Percentiles rank a stretch among this genome's conserved stretches.
phyloP scores from a whole-genome alignment of 2,888 invertebrate species.

The Oligia strigilis region DNA sequence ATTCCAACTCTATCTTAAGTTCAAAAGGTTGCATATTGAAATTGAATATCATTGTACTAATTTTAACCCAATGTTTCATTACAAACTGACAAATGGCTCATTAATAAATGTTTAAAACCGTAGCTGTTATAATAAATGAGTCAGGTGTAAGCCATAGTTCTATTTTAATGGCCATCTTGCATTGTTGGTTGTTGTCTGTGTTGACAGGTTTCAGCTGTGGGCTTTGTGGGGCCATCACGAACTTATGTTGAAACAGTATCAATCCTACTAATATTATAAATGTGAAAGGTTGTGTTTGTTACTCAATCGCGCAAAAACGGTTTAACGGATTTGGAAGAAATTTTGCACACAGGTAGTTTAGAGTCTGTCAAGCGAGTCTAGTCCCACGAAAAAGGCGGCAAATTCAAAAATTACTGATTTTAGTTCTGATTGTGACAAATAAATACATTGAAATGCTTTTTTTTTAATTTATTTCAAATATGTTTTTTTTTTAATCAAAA shows the following conservation, averaged over 20 bases:
- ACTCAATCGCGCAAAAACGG: neutral
- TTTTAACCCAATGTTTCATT: slow-evolving; percentile 61
- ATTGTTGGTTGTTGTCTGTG: slow-evolving; percentile 57
- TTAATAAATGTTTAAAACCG: slow-evolving; percentile 66
- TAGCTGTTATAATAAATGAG: slow-evolving; percentile 68
- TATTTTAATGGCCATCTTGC: slow-evolving; percentile 44
- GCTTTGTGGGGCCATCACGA: slow-evolving; percentile 9
- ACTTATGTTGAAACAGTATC: slow-evolving; percentile 6
- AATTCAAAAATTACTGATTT: no score
- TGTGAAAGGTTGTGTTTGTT: neutral
- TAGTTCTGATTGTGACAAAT: no score
- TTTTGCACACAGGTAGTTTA: neutral
- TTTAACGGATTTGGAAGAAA: neutral
- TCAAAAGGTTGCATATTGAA: slow-evolving; percentile 42
- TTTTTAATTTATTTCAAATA: no score
- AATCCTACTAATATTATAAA: neutral
- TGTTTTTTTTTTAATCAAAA: no score
- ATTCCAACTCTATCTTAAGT: slow-evolving; percentile 29
- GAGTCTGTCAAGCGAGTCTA: no score
- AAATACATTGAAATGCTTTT: no score
- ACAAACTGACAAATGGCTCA: slow-evolving; percentile 68
- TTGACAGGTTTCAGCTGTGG: slow-evolving; percentile 51
- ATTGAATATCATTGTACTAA: slow-evolving; percentile 29
- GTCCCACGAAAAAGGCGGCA: no score
- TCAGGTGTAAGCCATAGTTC: slow-evolving; percentile 57